Evolutionary conservation across 2,888 invertebrate species (phyloP).

Genomic region (Brassicogethes aeneus): DNA sequence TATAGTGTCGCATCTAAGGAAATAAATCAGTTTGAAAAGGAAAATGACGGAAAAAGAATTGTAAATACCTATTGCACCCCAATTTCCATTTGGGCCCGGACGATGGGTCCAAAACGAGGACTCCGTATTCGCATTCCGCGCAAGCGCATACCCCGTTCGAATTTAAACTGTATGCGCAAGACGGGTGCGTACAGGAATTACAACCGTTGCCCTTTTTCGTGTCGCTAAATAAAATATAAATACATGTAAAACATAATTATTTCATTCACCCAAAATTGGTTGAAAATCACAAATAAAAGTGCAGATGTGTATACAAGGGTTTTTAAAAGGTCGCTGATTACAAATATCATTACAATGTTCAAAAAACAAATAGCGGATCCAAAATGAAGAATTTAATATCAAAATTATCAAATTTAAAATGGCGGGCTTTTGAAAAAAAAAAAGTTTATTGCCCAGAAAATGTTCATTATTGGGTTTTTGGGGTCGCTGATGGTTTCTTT

Average conservation of each 20-base stretch:
- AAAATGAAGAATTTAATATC: too few relatives aligned
- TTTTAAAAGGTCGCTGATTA: too few relatives aligned
- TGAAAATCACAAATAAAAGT: too few relatives aligned
- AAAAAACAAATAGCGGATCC: too few relatives aligned
- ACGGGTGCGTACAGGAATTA: constrained; percentile 93
- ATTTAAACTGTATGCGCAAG: constrained; percentile 83
- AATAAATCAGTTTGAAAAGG: not conserved
- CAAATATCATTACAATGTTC: too few relatives aligned
- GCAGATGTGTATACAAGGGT: too few relatives aligned
- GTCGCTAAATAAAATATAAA: constrained; percentile 51
- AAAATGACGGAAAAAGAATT: not conserved
- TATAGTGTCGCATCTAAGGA: constrained; percentile 69
- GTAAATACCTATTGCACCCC: constrained; percentile 75
- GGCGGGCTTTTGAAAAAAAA: too few relatives aligned
- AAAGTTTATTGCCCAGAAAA: too few relatives aligned
- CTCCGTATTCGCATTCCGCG: constrained; percentile 85
- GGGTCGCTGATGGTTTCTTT: too few relatives aligned
- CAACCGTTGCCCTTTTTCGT: constrained; percentile 94
- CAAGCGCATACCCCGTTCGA: constrained; percentile 84
- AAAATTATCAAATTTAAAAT: too few relatives aligned
- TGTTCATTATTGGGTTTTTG: too few relatives aligned
- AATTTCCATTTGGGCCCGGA: constrained; percentile 95
- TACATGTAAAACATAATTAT: constrained; percentile 1
- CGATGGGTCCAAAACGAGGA: constrained; percentile 85
- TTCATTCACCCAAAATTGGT: too few relatives aligned